These are phyloP conservation scores for Pandemis heparana DNA, from an alignment of 2,888 invertebrate genomes.

Conservation along the genomic window DNA sequence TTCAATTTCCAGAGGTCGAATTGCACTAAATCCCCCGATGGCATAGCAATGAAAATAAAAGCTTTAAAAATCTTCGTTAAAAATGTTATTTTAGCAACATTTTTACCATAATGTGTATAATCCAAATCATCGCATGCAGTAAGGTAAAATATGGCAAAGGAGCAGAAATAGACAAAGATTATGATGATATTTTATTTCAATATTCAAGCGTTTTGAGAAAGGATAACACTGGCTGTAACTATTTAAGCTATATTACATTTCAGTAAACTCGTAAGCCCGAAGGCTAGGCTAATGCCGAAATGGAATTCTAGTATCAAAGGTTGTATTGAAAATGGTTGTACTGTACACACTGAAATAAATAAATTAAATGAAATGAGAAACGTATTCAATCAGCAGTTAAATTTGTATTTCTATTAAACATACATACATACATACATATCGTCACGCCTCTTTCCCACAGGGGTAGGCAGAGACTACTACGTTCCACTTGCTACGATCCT, in stretches of 20 bases:
- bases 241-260: background rate
- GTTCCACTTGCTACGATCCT: no score
- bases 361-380: background rate
- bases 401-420: background rate
- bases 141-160: background rate
- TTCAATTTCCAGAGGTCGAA: no score
- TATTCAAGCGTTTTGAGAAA: background rate
- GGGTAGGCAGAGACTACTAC: no score
- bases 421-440: no score
- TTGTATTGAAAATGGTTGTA: constrained; percentile 25
- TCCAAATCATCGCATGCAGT: background rate
- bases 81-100: no score
- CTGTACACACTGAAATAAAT: background rate
- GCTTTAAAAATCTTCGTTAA: no score
- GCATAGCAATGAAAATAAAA: no score
- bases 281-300: constrained; percentile 29
- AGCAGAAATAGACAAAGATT: no score
- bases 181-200: background rate
- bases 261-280: constrained; percentile 29
- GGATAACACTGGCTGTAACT: background rate
- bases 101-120: no score
- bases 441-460: no score
- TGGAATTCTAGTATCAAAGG: constrained; percentile 26
- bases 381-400: background rate
- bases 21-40: no score